phyloP scores from a whole-genome alignment of 35 echinoderm and acorn worm species.

The Ptychodera flava region DNA sequence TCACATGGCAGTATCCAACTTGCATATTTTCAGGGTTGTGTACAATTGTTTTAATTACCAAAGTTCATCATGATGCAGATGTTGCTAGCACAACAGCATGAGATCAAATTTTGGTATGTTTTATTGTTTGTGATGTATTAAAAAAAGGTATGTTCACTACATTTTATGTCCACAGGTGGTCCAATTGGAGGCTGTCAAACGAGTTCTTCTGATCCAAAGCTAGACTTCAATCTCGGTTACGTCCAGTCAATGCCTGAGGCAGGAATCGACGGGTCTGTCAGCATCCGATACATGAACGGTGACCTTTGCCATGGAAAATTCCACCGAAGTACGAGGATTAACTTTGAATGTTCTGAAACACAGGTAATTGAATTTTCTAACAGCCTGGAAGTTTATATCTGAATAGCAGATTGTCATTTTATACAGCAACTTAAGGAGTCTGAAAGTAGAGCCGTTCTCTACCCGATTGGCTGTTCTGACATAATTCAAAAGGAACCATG shows the following conservation, averaged over 20 bases:
- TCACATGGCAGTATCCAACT: too few relatives aligned
- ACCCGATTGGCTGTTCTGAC: too few relatives aligned
- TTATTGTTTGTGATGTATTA: too few relatives aligned
- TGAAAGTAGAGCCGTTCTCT: background rate
- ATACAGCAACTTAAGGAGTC: background rate
- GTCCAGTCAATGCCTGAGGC: slow-evolving; percentile 91
- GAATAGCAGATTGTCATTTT: background rate
- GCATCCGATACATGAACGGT: slow-evolving; percentile 78
- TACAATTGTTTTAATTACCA: too few relatives aligned
- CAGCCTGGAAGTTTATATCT: too few relatives aligned
- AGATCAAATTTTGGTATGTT: too few relatives aligned
- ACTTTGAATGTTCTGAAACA: slow-evolving; percentile 91
- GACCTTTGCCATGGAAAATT: slow-evolving; percentile 46
- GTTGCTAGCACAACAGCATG: too few relatives aligned
- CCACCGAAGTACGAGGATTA: slow-evolving; percentile 72
- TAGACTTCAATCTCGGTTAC: slow-evolving; percentile 65
- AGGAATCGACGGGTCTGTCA: slow-evolving; percentile 62
- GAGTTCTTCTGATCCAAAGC: background rate
- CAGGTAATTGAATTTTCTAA: too few relatives aligned
- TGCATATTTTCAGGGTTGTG: too few relatives aligned
- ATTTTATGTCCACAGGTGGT: slow-evolving; percentile 67
- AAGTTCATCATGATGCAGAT: too few relatives aligned
- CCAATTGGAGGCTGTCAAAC: slow-evolving; percentile 91
- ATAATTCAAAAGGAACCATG: too few relatives aligned
- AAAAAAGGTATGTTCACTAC: too few relatives aligned